Evolutionary conservation across 2,113 vertebrate species (phyloP).

Genomic region (Melanocharis versteri): DNA sequence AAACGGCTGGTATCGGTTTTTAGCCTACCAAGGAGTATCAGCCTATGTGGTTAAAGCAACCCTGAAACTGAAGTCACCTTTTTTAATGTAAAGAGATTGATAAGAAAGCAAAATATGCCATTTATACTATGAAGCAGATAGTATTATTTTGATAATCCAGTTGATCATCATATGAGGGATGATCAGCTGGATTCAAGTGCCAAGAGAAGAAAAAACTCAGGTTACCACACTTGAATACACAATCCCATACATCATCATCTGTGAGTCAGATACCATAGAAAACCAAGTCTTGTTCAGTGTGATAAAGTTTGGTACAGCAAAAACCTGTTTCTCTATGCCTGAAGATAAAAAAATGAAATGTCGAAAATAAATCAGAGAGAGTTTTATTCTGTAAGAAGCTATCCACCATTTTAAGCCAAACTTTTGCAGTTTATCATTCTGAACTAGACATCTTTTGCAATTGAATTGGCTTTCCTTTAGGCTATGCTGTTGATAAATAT

Average conservation of each 20-base stretch:
- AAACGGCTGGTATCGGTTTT: neutral
- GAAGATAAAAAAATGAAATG: neutral
- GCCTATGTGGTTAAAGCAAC: neutral
- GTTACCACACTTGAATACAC: neutral
- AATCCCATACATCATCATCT: neutral
- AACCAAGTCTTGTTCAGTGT: neutral
- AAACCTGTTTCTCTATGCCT: neutral
- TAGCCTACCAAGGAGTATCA: neutral
- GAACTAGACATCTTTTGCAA: neutral
- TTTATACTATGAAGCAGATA: neutral
- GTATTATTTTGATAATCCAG: neutral
- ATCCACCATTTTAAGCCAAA: neutral
- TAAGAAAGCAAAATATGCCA: neutral
- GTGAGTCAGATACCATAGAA: neutral
- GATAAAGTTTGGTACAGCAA: neutral
- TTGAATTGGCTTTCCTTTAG: neutral
- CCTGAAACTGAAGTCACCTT: neutral
- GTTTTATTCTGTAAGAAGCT: neutral
- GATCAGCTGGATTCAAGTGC: neutral
- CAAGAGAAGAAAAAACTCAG: neutral
- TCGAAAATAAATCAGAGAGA: neutral
- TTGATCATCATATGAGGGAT: neutral
- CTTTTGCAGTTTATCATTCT: neutral
- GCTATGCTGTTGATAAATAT: neutral
- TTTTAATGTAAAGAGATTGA: neutral